phyloP scores from a whole-genome alignment of 1,140 invertebrate genomes.

The Dendrolimus kikuchii region DNA sequence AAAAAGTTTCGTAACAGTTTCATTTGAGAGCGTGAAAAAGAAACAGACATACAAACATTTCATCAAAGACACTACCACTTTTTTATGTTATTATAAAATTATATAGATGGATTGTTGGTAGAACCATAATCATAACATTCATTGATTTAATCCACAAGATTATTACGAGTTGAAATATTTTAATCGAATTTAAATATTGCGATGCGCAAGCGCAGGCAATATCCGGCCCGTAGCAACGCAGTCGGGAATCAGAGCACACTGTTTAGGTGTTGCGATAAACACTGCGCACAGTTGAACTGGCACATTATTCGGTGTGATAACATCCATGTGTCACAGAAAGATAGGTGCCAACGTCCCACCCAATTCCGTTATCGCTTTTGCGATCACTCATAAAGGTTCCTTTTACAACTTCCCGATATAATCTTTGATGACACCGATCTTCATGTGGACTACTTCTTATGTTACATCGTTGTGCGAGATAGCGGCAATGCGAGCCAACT shows the following conservation, averaged over 20 bases:
- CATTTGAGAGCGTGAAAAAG: too few species aligned
- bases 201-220: too few species aligned
- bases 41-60: too few species aligned
- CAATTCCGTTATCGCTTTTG: conserved; percentile 11
- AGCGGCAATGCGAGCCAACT: conserved; percentile 16
- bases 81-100: too few species aligned
- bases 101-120: too few species aligned
- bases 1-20: too few species aligned
- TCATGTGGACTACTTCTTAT: conserved; percentile 18
- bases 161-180: too few species aligned
- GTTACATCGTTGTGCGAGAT: conserved; percentile 17
- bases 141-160: too few species aligned
- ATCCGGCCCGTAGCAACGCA: too few species aligned
- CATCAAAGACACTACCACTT: too few species aligned
- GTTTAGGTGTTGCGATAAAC: conserved; percentile 33
- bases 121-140: too few species aligned
- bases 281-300: conserved; percentile 37
- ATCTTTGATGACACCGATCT: conserved; percentile 18
- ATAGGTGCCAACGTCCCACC: conserved; percentile 28
- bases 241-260: background rate
- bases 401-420: background rate
- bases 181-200: too few species aligned
- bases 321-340: conserved; percentile 37
- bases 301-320: conserved; percentile 39
- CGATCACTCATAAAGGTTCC: conserved; percentile 11